Evolutionary conservation across 2,888 invertebrate species (phyloP).

Genomic region (Brenthis daphne): DNA sequence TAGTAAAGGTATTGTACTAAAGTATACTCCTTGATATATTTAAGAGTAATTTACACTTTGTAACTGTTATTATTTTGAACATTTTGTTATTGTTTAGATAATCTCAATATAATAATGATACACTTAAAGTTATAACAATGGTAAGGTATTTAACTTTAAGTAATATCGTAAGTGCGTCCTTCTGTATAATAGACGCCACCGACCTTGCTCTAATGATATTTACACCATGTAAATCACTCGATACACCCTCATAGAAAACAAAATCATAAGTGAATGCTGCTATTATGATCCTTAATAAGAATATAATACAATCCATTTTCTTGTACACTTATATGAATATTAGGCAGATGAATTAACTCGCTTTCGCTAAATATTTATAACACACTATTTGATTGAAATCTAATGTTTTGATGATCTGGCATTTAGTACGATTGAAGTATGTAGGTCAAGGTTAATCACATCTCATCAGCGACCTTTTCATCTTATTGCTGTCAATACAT

Average conservation of each 20-base stretch:
- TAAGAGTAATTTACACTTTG: no score
- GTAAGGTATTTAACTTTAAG: neutral
- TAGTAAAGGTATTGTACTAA: no score
- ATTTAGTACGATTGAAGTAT: conserved; percentile 59
- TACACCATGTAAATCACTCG: conserved; percentile 65
- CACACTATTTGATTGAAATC: conserved; percentile 40
- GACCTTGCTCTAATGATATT: conserved; percentile 44
- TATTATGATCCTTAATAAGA: conserved; percentile 28
- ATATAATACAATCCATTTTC: conserved; percentile 23
- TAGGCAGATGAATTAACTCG: conserved; percentile 39
- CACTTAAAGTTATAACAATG: no score
- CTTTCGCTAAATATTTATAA: conserved; percentile 55
- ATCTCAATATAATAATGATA: no score
- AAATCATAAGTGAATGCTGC: conserved; percentile 33
- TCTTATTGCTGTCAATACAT: conserved; percentile 27
- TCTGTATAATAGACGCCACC: conserved; percentile 4
- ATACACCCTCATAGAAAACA: conserved; percentile 35
- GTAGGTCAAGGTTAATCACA: conserved; percentile 64
- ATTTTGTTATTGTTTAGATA: no score
- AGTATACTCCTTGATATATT: no score
- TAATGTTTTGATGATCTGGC: conserved; percentile 61
- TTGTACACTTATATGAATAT: conserved; percentile 3
- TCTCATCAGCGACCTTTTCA: conserved; percentile 32
- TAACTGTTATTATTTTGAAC: no score
- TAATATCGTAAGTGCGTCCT: neutral